These are phyloP conservation scores for Phrynocephalus versicolor DNA, from an alignment of 2,113 vertebrate genomes.

Conservation along the genomic window DNA sequence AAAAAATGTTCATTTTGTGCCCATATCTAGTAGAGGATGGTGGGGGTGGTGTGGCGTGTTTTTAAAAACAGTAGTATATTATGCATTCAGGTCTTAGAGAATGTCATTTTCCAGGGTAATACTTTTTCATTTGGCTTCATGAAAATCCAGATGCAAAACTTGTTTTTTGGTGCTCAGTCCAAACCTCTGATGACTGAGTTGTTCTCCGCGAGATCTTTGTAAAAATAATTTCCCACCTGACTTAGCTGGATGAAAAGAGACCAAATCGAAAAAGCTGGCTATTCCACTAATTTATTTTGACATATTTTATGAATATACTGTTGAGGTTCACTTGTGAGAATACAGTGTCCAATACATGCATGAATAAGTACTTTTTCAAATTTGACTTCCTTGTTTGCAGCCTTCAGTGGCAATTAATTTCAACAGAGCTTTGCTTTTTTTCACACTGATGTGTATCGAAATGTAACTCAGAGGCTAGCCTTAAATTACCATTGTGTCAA, in stretches of 20 bases:
- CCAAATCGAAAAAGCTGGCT: neutral
- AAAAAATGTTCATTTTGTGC: no score
- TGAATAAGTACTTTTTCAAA: slow-evolving; percentile 16
- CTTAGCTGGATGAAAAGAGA: neutral
- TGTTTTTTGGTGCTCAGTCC: slow-evolving; percentile 16
- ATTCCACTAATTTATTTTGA: slow-evolving; percentile 18
- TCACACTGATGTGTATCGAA: neutral
- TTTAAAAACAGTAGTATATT: neutral
- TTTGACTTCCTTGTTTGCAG: neutral
- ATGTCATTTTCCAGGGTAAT: neutral
- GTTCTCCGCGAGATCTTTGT: slow-evolving; percentile 5
- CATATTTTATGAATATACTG: neutral
- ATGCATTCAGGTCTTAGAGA: neutral
- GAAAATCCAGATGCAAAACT: neutral
- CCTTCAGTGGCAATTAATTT: neutral
- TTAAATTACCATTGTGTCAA: neutral
- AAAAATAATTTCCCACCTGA: slow-evolving; percentile 25
- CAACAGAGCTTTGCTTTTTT: neutral
- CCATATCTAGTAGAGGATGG: no score
- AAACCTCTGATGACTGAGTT: slow-evolving; percentile 7
- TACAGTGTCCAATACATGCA: slow-evolving; percentile 17
- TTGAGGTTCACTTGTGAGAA: neutral
- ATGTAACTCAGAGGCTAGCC: neutral
- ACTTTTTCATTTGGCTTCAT: neutral
- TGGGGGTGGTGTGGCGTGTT: neutral